A percentile compares a stretch with the other conserved stretches of the same genome.
Conservation (phyloP, 1,140 invertebrate species). For the Leptinotarsa lineolata region DNA sequence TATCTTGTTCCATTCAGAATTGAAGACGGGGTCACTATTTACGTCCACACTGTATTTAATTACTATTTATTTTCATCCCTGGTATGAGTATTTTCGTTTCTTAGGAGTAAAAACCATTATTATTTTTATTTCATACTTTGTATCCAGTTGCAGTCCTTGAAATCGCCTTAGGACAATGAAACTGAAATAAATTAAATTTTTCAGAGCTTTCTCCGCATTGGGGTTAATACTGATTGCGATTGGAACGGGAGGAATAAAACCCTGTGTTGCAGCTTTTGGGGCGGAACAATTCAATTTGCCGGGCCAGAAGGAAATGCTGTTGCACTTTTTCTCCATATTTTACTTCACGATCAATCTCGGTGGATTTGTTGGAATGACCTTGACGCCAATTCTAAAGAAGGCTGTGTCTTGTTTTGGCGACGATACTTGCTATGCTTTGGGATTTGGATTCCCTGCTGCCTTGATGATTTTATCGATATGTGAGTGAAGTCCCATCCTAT, state of each 20-base stretch:
- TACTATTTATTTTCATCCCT: too few species aligned
- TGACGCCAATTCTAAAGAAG: slow-evolving; percentile 74
- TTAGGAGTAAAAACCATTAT: too few species aligned
- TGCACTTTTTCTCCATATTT: slow-evolving; percentile 77
- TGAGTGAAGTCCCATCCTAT: slow-evolving; percentile 50
- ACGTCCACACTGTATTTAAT: too few species aligned
- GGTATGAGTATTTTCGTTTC: too few species aligned
- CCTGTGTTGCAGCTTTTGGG: slow-evolving; percentile 78
- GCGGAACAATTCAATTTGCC: slow-evolving; percentile 76
- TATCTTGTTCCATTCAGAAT: too few species aligned
- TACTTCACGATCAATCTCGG: slow-evolving; percentile 83
- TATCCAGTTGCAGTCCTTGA: too few species aligned
- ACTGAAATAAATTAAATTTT: not conserved
- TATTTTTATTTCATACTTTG: too few species aligned
- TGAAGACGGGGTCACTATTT: too few species aligned
- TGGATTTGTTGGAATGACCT: slow-evolving; percentile 72
- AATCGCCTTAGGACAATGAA: too few species aligned
- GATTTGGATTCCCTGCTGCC: slow-evolving; percentile 76
- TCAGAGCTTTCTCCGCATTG: slow-evolving; percentile 60
- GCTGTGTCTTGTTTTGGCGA: slow-evolving; percentile 73
- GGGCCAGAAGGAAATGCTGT: slow-evolving; percentile 62
- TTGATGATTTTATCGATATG: slow-evolving; percentile 69
- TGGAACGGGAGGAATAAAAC: slow-evolving; percentile 89
- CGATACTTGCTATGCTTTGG: slow-evolving; percentile 76
- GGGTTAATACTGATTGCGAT: slow-evolving; percentile 83